Percentiles rank a stretch among this genome's conserved stretches.
Conservation (phyloP, 2,888 invertebrate species). For the Chouioia cunea region DNA sequence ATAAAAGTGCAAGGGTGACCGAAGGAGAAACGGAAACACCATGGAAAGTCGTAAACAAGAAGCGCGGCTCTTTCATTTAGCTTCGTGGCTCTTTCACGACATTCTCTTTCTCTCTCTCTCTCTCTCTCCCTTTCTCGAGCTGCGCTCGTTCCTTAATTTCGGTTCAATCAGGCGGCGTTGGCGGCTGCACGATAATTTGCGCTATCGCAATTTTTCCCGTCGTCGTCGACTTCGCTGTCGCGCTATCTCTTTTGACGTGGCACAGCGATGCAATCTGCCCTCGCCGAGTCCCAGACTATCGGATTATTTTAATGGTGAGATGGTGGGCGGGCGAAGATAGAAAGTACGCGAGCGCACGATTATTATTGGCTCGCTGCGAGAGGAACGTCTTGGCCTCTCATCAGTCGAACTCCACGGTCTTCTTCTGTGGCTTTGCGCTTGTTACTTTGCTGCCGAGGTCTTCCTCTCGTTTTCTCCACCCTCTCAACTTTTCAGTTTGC, state of each 20-base stretch:
- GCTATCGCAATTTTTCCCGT: constrained; percentile 47
- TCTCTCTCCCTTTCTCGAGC: background rate
- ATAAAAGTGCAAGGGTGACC: background rate
- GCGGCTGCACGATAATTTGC: constrained; percentile 49
- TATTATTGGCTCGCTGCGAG: constrained; percentile 48
- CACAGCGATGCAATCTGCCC: constrained; percentile 28
- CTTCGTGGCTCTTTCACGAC: constrained; percentile 2
- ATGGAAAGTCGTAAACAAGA: constrained; percentile 2
- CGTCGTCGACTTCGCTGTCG: constrained; percentile 1
- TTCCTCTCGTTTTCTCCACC: constrained; percentile 3
- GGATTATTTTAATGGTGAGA: constrained; percentile 51
- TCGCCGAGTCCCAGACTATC: constrained; percentile 44
- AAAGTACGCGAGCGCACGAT: constrained; percentile 35
- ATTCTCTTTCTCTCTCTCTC: too few species aligned
- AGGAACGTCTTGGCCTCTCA: constrained; percentile 30
- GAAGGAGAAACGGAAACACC: constrained; percentile 6
- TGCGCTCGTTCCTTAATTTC: constrained; percentile 39
- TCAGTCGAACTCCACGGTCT: constrained; percentile 6
- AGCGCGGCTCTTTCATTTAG: constrained; percentile 2
- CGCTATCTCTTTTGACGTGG: background rate
- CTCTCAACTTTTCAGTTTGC: background rate
- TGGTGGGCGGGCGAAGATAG: background rate
- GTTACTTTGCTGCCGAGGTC: constrained; percentile 10
- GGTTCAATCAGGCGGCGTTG: constrained; percentile 49
- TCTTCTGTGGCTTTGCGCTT: constrained; percentile 21